phyloP scores from a whole-genome alignment of 2,113 vertebrate species.

The Bujurquina vittata region DNA sequence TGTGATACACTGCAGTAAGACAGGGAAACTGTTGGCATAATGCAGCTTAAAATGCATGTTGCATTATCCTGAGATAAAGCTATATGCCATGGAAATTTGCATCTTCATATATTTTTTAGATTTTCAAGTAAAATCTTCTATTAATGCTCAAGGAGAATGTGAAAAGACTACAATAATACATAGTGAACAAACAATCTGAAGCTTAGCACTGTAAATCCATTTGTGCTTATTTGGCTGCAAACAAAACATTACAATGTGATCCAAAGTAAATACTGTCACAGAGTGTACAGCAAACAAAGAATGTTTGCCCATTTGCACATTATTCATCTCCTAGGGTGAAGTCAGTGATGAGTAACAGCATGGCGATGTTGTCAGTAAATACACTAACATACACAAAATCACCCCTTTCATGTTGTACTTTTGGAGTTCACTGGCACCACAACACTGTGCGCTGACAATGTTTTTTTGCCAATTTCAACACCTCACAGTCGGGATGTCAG shows the following conservation, averaged over 20 bases:
- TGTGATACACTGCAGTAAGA: slow-evolving; percentile 57
- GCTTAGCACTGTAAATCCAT: slow-evolving; percentile 47
- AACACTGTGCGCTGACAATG: slow-evolving; percentile 60
- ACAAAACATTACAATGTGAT: slow-evolving; percentile 56
- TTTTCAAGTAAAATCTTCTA: background rate
- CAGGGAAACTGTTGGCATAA: slow-evolving; percentile 54
- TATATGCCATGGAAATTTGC: background rate
- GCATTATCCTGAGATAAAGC: slow-evolving; percentile 10
- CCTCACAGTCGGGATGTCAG: slow-evolving; percentile 78
- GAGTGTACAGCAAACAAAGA: slow-evolving; percentile 63
- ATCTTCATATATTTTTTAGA: background rate
- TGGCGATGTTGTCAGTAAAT: slow-evolving; percentile 69
- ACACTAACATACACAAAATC: slow-evolving; percentile 66
- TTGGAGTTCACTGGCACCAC: slow-evolving; percentile 67
- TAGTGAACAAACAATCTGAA: slow-evolving; percentile 35
- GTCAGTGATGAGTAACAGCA: slow-evolving; percentile 63
- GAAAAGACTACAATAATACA: slow-evolving; percentile 19
- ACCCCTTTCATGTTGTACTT: slow-evolving; percentile 71
- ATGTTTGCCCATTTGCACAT: slow-evolving; percentile 70
- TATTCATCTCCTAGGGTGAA: slow-evolving; percentile 67
- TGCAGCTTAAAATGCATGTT: slow-evolving; percentile 27
- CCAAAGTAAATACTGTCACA: slow-evolving; percentile 61
- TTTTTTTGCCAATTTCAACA: slow-evolving; percentile 72
- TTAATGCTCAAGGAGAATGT: slow-evolving; percentile 5
- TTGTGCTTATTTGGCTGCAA: slow-evolving; percentile 60